Evolutionary conservation across 2,797 vertebrate genomes (phyloP).

Genomic region (Gymnothorax javanicus): DNA sequence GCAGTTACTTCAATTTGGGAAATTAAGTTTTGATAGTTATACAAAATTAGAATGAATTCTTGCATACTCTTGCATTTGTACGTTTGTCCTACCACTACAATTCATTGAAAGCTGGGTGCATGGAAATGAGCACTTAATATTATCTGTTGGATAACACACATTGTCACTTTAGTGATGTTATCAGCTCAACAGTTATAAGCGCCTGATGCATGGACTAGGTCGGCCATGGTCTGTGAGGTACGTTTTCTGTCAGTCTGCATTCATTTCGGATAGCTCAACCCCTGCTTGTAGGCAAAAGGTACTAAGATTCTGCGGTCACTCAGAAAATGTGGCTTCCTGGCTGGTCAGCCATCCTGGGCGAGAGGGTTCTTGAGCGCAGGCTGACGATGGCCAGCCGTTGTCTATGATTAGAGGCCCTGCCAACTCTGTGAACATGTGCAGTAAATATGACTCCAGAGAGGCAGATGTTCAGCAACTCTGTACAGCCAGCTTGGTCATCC

Average conservation of each 20-base stretch:
- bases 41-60: slow-evolving; percentile 60
- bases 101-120: slow-evolving; percentile 25
- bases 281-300: not conserved
- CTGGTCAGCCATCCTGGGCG: not conserved
- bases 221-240: not conserved
- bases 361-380: slow-evolving; percentile 5
- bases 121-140: slow-evolving; percentile 31
- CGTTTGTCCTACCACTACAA: slow-evolving; percentile 35
- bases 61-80: slow-evolving; percentile 52
- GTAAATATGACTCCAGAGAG: slow-evolving; percentile 23
- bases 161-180: slow-evolving; percentile 10
- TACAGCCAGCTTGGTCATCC: slow-evolving; percentile 21
- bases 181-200: slow-evolving; percentile 26
- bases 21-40: slow-evolving; percentile 66
- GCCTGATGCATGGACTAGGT: not conserved
- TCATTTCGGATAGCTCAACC: slow-evolving; percentile 6
- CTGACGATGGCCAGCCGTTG: slow-evolving; percentile 11
- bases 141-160: slow-evolving; percentile 29
- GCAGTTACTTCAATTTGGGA: slow-evolving; percentile 56
- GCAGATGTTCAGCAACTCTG: slow-evolving; percentile 5
- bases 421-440: slow-evolving; percentile 15
- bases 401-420: not conserved
- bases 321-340: slow-evolving; percentile 6
- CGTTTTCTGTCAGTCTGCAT: slow-evolving; percentile 9
- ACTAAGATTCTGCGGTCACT: not conserved